Base-by-base conservation (phyloP, 2,797 vertebrate genomes). In the Sphenodon punctatus region DNA sequence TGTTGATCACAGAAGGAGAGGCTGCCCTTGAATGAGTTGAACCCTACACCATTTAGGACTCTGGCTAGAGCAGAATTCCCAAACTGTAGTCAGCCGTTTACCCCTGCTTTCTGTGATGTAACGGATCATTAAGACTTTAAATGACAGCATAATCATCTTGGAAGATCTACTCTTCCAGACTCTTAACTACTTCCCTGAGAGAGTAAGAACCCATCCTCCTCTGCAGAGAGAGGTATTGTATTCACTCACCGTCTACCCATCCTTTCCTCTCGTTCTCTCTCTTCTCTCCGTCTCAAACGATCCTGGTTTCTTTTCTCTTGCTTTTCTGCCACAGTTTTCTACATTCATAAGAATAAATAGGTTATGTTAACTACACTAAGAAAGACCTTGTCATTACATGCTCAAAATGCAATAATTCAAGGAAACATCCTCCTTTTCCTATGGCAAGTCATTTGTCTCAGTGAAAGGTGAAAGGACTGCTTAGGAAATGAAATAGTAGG, bases 301-400 rank as follows among this genome's bases (percentile, higher is more conserved):
- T 99, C 98, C 92, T 98, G 98, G 93, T 98, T 99, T 82, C 98
- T 96, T 89, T 96, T 97, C 95, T 99, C 98, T 87, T 99, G 98
- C 91, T 99, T 99, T 79, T 98, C 98, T 27, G 97, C 97, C 69
- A 99, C 98, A 3, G 97, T 98, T 98, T 98, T 99, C 98, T 99
- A 92, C 36, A 7, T 60, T 64, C 3, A 41, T 14, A 56, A 80
- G 12, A 53, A 64, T 39, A 25, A 86, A 53, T 2, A 67, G 5
- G 17, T 46, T 39, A 75, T 65, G 76, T 25, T 16, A 30, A 10
- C 38, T 16, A 17, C 41, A 49, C 36, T n/a, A n/a, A 87, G 34
- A 39, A 67, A 69, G 22, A 55, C 30, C 69, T 13, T 16, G 55
- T 5, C 2, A 8, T n/a, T 0, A 60, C 11, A 10, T 51, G 74